These are phyloP conservation scores for Muscicapa striata DNA, from an alignment of 2,797 vertebrate species.

Conservation along the genomic window DNA sequence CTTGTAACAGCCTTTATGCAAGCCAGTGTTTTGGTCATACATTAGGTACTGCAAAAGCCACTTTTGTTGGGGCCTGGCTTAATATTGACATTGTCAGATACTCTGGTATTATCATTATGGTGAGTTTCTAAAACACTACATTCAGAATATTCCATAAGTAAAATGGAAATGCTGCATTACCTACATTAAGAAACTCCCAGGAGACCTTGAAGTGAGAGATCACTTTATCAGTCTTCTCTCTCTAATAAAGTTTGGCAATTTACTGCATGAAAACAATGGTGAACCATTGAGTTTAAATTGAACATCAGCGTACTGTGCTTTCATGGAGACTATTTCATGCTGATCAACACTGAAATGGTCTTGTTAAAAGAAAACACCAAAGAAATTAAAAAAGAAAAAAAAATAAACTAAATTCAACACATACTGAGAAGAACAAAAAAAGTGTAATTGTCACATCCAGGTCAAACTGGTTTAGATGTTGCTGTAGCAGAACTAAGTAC, in stretches of 20 bases:
- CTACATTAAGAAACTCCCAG: slow-evolving; percentile 35
- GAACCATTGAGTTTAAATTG: slow-evolving; percentile 55
- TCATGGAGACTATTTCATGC: slow-evolving; percentile 16
- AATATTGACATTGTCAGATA: not conserved
- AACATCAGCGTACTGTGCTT: slow-evolving; percentile 52
- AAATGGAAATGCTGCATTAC: slow-evolving; percentile 12
- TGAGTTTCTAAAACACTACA: not conserved
- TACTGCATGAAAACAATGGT: slow-evolving; percentile 47
- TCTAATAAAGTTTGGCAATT: slow-evolving; percentile 50
- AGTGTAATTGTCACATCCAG: slow-evolving; percentile 2
- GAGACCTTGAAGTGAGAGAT: slow-evolving; percentile 52
- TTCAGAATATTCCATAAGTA: slow-evolving; percentile 22
- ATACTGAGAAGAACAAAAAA: not conserved
- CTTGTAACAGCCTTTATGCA: not conserved
- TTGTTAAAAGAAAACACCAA: slow-evolving; percentile 42
- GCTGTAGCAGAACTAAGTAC: not conserved
- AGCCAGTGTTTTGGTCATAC: not conserved
- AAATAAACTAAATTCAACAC: not conserved
- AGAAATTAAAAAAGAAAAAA: not conserved
- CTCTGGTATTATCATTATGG: not conserved
- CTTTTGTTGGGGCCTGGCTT: not conserved
- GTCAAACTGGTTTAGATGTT: slow-evolving; percentile 24
- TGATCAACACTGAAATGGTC: slow-evolving; percentile 46
- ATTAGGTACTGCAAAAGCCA: not conserved
- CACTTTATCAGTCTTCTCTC: slow-evolving; percentile 40